A percentile compares a stretch with the other conserved stretches of the same genome.
Evolutionary conservation across 2,797 vertebrate genomes (phyloP).

Genomic region (Pseudopleuronectes americanus): DNA sequence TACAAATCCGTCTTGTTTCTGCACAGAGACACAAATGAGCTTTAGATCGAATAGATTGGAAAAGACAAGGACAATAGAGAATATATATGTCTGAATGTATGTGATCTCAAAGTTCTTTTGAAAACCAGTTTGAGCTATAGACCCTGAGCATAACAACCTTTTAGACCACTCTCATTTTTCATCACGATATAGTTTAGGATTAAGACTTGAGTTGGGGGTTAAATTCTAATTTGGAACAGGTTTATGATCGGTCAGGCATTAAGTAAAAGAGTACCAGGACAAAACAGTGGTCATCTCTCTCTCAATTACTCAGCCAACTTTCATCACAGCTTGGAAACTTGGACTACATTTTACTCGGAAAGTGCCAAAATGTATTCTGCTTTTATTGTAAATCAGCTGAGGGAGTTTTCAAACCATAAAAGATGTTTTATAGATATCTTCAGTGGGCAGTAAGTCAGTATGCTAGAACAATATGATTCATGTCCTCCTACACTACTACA

Average conservation of each 20-base stretch:
- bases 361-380: too few species aligned
- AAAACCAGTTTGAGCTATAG: conserved; percentile 16
- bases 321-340: neutral
- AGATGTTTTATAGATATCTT: too few species aligned
- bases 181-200: conserved; percentile 25
- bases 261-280: neutral
- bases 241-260: conserved; percentile 16
- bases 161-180: conserved; percentile 14
- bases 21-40: conserved; percentile 20
- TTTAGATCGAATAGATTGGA: conserved; percentile 19
- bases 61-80: neutral
- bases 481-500: too few species aligned
- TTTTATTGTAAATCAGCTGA: too few species aligned
- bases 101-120: conserved; percentile 21
- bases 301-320: neutral
- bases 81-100: conserved; percentile 13
- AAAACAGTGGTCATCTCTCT: neutral
- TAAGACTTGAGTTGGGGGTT: conserved; percentile 2
- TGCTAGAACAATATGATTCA: too few species aligned
- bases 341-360: neutral
- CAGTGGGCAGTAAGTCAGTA: too few species aligned
- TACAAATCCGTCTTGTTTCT: conserved; percentile 40
- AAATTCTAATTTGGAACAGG: conserved; percentile 1
- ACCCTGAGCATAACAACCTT: conserved; percentile 9
- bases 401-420: too few species aligned